Base-by-base conservation (phyloP, 2,113 vertebrate genomes). In the Xenopus borealis region DNA sequence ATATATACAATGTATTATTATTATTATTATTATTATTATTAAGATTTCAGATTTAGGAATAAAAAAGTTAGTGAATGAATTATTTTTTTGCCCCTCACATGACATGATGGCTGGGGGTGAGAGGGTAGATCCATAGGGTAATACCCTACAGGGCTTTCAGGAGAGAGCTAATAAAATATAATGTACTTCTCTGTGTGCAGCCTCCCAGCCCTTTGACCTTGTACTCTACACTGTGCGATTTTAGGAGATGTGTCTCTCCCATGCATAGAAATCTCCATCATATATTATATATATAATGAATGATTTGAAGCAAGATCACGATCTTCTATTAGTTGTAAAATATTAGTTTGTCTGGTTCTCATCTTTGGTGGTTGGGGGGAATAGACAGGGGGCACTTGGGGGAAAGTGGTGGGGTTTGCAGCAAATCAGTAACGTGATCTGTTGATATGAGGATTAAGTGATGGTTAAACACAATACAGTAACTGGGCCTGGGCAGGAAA, bases 371-470 rank as follows among this genome's bases (percentile, higher is more conserved):
- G 11, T 50, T 1, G 14, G 14, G 11, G 14, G 11, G 3, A 13
- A 13, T 50, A 50, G 7, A 16, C 12, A 40, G 30, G 23, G 53
- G 45, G 20, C 62, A 63, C 45, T 53, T 44, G 52, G 73, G 46
- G 47, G 52, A 63, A 69, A 62, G 66, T 67, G 46, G 47, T 69
- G 16, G 59, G 16, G 47, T 58, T 69, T 76, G 73, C 55, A 75
- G 46, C 72, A 75, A 63, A 76, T 63, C 59, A 63, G 66, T 76
- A 45, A 76, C 30, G 17, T 45, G 59, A 76, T 69, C 59, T 76
- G 73, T 63, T 69, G 58, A 63, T 76, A 62, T 62, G 73, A 76
- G 66, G 73, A 76, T 69, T 76, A 62, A 63, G 47, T 76, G 73
- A 69, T 76, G 59, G 73, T 63, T 75, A 75, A 75, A 75, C 59